Evolutionary conservation across 2,113 vertebrate genomes (phyloP), one percentile per base, ranked within the genome.

Genomic region (Capricornis sumatraensis): DNA sequence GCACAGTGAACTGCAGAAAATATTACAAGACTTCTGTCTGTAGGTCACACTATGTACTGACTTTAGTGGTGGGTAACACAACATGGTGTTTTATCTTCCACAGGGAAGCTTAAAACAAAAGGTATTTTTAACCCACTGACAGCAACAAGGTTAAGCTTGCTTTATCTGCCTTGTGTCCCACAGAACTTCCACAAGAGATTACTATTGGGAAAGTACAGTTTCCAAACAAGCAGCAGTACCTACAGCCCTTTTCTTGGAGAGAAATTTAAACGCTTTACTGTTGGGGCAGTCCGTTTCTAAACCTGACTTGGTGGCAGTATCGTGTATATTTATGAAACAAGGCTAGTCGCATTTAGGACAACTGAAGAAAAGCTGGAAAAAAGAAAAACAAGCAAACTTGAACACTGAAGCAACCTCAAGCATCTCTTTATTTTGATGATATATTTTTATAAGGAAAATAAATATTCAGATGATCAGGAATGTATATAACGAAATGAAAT

Each of bases 361-460:
- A 98, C 98, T 98, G 98, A 99, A 99, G 98, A 98, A 98, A 99
- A 98, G 98, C 99, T 99, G 98, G 98, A 98, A 99, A 98, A 99
- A 98, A 95, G 97, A 98, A 98, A 95, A 97, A 97, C 97, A 97
- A 98, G 98, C 97, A 98, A 95, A 99, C 98, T 99, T 99, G 98
- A 99, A 99, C 98, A 99, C 98, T 99, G 99, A 99, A 98, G 98
- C 98, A 98, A 99, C 99, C 98, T 98, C 99, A 98, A 99, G 98
- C 99, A 99, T 99, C 99, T 99, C 99, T 99, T 98, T 98, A 97
- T 98, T 98, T 98, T 98, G 96, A 98, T 98, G 86, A 98, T 98
- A 95, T 98, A 98, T 98, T 98, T 98, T 98, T 98, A 93, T 98
- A 98, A 99, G 97, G 98, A 99, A 98, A 97, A 97, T 97, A 97